Evolutionary conservation across 35 echinoderm and acorn worm species (phyloP), one percentile per base, ranked within the genome.

Genomic region (Acanthaster planci): DNA sequence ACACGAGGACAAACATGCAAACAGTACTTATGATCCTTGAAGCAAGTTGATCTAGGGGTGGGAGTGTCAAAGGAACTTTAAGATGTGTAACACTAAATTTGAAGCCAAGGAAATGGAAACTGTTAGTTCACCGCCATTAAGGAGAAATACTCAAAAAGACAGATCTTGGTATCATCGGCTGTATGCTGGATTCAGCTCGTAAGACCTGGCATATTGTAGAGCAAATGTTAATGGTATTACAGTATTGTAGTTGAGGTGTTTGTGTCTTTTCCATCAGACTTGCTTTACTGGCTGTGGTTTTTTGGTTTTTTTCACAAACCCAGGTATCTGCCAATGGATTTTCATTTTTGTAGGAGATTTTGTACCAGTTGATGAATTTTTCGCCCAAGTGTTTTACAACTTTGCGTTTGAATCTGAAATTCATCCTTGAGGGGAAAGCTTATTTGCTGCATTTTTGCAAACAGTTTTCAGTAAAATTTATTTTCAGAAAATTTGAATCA

Each of bases 281-380:
- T 26, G 34, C 34, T 72, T 47, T 47, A 47, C 12, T 72, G 64
- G 64, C 64, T 72, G 64, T 72, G 64, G 64, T 72, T 72, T 72
- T 26, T 14, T 72, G 34, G 56, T 59, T n/a, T n/a, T 47, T 47
- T 6, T 47, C 42, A 26, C 7, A 21, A 72, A 72, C 64, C 64
- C 64, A 72, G 64, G 64, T 72, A 72, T 72, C 64, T 72, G 64
- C 64, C 64, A 72, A 72, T 72, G 23, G 64, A 31, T 27, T 72
- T 72, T 72, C 23, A 26, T 72, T 72, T 47, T 72, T 72, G 29
- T 29, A 72, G 64, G 64, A 72, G 10, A 26, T 72, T 72, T 72
- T 72, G 64, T 72, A 72, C 64, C 64, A 72, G 22, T 72, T 72
- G 64, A 72, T 30, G 64, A 72, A 72, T 72, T 72, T 72, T 26